A percentile compares a stretch with the other conserved stretches of the same genome.
These are phyloP conservation scores for Acropternis orthonyx DNA, from an alignment of 2,797 vertebrate species.

Conservation along the genomic window DNA sequence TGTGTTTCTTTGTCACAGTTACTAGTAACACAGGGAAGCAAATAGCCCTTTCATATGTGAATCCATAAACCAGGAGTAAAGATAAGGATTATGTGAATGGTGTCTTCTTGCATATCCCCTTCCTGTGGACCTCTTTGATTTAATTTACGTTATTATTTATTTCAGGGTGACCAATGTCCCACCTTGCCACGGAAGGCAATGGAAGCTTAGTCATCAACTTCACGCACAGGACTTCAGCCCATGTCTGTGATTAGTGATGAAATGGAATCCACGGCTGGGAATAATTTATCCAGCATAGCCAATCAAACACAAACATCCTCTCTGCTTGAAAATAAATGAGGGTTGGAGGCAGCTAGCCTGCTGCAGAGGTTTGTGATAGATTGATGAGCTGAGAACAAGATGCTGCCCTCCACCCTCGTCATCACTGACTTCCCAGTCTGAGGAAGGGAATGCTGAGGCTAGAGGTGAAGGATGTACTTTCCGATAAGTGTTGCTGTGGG, in stretches of 20 bases:
- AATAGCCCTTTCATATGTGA: not conserved
- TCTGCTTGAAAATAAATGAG: slow-evolving; percentile 14
- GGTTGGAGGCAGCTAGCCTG: slow-evolving; percentile 2
- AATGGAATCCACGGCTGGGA: slow-evolving; percentile 26
- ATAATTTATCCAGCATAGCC: slow-evolving; percentile 7
- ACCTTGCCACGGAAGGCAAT: not conserved
- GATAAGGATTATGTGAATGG: not conserved
- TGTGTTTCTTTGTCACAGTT: not conserved
- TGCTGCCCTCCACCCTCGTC: slow-evolving; percentile 29
- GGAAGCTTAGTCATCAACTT: not conserved
- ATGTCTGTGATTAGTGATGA: not conserved
- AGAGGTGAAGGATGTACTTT: slow-evolving; percentile 36
- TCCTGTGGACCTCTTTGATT: not conserved
- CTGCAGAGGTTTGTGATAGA: slow-evolving; percentile 30
- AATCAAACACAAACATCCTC: slow-evolving; percentile 37
- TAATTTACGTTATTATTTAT: not conserved
- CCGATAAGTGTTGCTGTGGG: slow-evolving; percentile 10
- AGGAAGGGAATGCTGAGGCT: not conserved
- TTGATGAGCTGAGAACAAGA: slow-evolving; percentile 60
- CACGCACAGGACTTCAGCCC: not conserved
- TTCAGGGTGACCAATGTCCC: not conserved
- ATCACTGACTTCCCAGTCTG: slow-evolving; percentile 5
- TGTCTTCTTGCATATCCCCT: not conserved
- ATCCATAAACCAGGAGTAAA: not conserved
- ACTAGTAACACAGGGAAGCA: not conserved